Conservation (phyloP, 2,888 invertebrate genomes). For the Brenthis daphne region DNA sequence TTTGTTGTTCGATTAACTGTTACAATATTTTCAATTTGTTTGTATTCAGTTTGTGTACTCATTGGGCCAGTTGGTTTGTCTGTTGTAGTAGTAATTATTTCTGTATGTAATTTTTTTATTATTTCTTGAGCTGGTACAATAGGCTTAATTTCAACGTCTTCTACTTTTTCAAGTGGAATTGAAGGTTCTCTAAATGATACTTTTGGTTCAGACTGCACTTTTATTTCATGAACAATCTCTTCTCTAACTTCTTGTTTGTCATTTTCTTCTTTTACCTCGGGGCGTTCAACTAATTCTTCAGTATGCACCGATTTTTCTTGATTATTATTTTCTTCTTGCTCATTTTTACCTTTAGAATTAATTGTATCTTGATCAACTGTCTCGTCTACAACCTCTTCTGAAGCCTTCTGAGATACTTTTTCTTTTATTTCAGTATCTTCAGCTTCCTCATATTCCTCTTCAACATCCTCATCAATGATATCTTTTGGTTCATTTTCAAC, state of each 20-base stretch:
- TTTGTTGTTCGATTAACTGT: constrained; percentile 74
- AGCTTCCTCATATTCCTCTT: constrained; percentile 47
- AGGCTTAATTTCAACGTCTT: constrained; percentile 76
- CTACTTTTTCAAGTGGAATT: constrained; percentile 71
- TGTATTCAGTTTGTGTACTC: constrained; percentile 71
- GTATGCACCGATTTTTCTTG: not conserved
- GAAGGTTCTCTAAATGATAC: constrained; percentile 68
- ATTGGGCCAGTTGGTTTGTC: constrained; percentile 59
- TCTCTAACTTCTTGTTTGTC: constrained; percentile 36
- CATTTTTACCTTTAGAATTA: constrained; percentile 32
- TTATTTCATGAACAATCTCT: constrained; percentile 36
- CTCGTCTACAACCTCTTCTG: constrained; percentile 4
- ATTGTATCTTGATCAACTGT: constrained; percentile 38
- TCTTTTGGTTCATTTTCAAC: constrained; percentile 45
- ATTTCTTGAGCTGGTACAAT: constrained; percentile 64
- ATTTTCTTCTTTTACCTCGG: constrained; percentile 38
- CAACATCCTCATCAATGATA: constrained; percentile 39
- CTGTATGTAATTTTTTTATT: constrained; percentile 68
- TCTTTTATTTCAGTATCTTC: constrained; percentile 42
- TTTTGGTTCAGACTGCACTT: constrained; percentile 47
- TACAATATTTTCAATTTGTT: constrained; percentile 72
- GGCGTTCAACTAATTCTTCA: constrained; percentile 22
- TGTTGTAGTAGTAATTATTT: constrained; percentile 64
- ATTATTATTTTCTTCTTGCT: constrained; percentile 26
- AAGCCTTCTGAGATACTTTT: constrained; percentile 31